Evolutionary conservation across 2,113 vertebrate genomes (phyloP).

Genomic region (Edolisoma coerulescens): DNA sequence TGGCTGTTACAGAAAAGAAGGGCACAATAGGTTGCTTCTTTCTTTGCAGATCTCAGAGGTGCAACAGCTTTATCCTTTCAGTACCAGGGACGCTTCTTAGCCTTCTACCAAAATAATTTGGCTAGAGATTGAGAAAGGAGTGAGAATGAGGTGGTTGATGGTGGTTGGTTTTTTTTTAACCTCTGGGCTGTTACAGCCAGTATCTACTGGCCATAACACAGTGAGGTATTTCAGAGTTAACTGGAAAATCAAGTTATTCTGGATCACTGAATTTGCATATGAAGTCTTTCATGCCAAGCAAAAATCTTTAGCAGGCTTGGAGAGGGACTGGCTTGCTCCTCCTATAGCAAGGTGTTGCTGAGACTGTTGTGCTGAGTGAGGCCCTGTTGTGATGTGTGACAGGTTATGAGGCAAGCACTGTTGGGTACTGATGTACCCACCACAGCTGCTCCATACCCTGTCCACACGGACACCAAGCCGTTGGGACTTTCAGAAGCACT

Average conservation of each 20-base stretch:
- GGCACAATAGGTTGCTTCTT: not conserved
- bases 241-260: not conserved
- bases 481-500: not conserved
- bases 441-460: not conserved
- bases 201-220: not conserved
- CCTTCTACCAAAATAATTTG: not conserved
- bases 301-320: not conserved
- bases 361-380: not conserved
- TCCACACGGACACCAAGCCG: rapidly evolving
- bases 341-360: not conserved
- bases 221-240: not conserved
- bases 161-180: not conserved
- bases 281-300: not conserved
- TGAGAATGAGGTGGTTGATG: not conserved
- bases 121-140: not conserved
- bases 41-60: not conserved
- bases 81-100: not conserved
- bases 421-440: not conserved
- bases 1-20: not conserved
- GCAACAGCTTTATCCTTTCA: not conserved
- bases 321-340: not conserved
- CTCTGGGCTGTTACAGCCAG: not conserved
- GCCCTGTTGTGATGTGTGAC: not conserved
- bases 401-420: not conserved
- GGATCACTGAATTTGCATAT: not conserved